Conservation (phyloP, 2,888 invertebrate genomes). For the Archips xylosteana region DNA sequence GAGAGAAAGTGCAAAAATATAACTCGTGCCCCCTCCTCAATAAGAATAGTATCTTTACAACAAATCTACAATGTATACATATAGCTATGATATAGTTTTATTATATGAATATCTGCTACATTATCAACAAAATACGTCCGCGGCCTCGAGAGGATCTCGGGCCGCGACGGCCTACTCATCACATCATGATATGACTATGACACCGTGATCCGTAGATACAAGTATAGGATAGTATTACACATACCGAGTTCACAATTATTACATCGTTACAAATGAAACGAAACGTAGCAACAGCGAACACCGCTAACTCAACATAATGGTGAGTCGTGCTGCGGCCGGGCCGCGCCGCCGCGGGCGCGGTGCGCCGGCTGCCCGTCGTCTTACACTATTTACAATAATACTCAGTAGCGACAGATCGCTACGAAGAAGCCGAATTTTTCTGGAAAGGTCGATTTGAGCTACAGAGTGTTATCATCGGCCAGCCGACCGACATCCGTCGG, state of each 20-base stretch:
- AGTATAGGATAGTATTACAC: conserved; percentile 50
- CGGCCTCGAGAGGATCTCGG: conserved; percentile 37
- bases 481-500: background rate
- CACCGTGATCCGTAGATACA: conserved; percentile 58
- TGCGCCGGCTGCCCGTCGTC: background rate
- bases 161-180: conserved; percentile 56
- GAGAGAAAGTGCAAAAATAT: conserved; percentile 74
- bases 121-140: conserved; percentile 63
- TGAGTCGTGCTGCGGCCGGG: conserved; percentile 20
- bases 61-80: conserved; percentile 63
- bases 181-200: conserved; percentile 83
- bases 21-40: conserved; percentile 47
- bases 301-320: conserved; percentile 43
- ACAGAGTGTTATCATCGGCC: conserved; percentile 6
- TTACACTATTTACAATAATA: conserved; percentile 34
- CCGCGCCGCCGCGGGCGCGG: conserved; percentile 26
- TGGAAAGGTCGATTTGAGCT: conserved; percentile 24
- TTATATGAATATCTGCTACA: conserved; percentile 59
- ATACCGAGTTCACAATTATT: conserved; percentile 31
- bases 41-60: conserved; percentile 51
- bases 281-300: conserved; percentile 48
- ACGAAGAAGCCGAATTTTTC: conserved; percentile 25
- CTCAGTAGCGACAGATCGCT: conserved; percentile 36
- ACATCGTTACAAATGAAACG: conserved; percentile 43
- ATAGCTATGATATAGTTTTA: conserved; percentile 58